These are phyloP conservation scores for Ageneiosus marmoratus DNA, from an alignment of 2,113 vertebrate genomes.

Conservation along the genomic window DNA sequence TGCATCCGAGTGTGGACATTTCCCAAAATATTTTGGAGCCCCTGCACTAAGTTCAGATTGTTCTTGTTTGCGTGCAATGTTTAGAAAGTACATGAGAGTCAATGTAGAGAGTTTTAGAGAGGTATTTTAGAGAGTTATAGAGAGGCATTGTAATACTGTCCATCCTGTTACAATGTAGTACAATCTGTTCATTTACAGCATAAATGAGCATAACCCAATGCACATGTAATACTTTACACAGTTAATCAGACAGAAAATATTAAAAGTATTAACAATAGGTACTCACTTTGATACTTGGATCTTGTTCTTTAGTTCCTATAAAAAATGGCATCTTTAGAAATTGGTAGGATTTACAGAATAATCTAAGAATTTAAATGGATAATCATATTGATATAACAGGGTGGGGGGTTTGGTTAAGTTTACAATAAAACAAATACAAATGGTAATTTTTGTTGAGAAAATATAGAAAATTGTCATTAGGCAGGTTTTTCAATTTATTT, in stretches of 20 bases:
- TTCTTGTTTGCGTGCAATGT: not conserved
- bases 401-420: too few relatives aligned
- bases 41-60: not conserved
- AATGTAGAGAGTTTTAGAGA: too few relatives aligned
- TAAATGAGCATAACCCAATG: not conserved
- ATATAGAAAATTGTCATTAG: not conserved
- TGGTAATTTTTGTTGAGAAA: not conserved
- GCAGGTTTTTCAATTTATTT: not conserved
- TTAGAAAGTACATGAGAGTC: not conserved
- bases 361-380: not conserved
- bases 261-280: not conserved
- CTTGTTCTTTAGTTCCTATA: not conserved
- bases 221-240: not conserved
- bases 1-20: not conserved
- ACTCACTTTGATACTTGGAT: not conserved
- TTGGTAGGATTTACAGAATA: not conserved
- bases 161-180: not conserved
- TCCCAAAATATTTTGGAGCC: not conserved
- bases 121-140: too few relatives aligned
- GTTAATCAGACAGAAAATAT: not conserved
- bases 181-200: not conserved
- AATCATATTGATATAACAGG: not conserved
- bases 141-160: not conserved
- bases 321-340: not conserved
- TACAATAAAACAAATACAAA: not conserved